Evolutionary conservation across 2,113 vertebrate species (phyloP).

Genomic region (Elephas maximus): DNA sequence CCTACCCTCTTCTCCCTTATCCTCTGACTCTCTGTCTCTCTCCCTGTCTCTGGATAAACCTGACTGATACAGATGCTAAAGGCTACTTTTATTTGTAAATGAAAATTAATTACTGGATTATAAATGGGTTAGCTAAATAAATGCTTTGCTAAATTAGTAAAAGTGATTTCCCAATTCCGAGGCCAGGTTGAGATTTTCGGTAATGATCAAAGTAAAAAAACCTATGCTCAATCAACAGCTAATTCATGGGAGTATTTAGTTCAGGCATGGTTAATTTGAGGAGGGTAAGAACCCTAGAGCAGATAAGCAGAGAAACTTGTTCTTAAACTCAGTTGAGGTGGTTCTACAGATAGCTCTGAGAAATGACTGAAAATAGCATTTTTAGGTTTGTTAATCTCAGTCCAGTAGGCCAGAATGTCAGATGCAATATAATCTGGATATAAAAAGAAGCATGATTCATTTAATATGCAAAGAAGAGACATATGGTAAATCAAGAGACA

Average conservation of each 20-base stretch:
- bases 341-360: neutral
- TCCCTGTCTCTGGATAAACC: neutral
- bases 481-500: neutral
- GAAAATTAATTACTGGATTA: neutral
- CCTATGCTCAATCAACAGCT: neutral
- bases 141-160: neutral
- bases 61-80: neutral
- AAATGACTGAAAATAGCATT: neutral
- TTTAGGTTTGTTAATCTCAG: neutral
- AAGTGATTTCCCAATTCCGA: neutral
- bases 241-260: neutral
- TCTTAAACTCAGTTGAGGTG: neutral
- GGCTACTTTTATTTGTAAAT: neutral
- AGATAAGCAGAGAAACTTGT: neutral
- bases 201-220: neutral
- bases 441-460: neutral
- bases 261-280: neutral
- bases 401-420: neutral
- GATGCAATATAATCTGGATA: neutral
- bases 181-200: neutral
- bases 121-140: neutral
- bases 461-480: constrained; percentile 12
- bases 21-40: neutral
- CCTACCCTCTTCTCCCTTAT: neutral
- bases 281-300: neutral